Evolutionary conservation across 2,888 invertebrate genomes (phyloP).

Genomic region (Aphodius granarius): DNA sequence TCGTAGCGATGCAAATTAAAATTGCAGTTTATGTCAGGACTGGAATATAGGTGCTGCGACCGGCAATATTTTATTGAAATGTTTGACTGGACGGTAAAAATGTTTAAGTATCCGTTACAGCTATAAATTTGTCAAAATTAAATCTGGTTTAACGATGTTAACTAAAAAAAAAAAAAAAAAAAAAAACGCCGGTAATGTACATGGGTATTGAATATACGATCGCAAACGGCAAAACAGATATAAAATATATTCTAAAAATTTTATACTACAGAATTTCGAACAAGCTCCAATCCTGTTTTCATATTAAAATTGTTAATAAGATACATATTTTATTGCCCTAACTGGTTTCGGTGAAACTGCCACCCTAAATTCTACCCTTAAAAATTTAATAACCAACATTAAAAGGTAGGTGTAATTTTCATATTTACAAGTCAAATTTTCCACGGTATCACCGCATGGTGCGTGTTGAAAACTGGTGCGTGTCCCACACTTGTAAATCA

Average conservation of each 20-base stretch:
- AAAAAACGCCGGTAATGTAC: neutral
- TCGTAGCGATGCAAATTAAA: neutral
- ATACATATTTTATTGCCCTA: no score
- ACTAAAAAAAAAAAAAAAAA: no score
- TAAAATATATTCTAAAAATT: no score
- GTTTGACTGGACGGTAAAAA: neutral
- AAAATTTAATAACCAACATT: neutral
- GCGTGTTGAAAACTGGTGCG: slow-evolving; percentile 19
- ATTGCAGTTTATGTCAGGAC: neutral
- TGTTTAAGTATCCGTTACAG: neutral
- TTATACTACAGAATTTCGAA: no score
- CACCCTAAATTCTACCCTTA: neutral
- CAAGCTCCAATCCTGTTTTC: no score
- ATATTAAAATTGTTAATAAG: no score
- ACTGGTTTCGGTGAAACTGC: neutral
- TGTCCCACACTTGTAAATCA: slow-evolving; percentile 21
- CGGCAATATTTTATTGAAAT: neutral
- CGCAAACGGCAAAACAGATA: neutral
- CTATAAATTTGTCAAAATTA: neutral
- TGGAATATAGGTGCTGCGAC: neutral
- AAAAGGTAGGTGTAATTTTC: neutral
- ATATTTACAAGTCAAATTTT: neutral
- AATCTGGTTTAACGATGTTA: neutral
- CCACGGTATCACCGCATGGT: neutral
- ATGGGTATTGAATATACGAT: no score